These are phyloP conservation scores for Aricia agestis DNA, from an alignment of 1,140 invertebrate genomes.

Conservation along the genomic window DNA sequence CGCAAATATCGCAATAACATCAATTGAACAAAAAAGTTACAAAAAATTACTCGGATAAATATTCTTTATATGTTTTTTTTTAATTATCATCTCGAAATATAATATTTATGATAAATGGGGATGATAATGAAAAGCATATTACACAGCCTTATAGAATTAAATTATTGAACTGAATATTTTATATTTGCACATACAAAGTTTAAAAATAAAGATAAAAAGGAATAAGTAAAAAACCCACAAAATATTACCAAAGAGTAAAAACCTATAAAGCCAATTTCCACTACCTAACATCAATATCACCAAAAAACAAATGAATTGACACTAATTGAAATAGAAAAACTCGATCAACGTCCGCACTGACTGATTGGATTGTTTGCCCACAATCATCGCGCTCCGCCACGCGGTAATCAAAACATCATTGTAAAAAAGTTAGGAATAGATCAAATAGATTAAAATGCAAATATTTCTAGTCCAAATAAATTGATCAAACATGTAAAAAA, in stretches of 20 bases:
- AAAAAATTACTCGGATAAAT: too few species aligned
- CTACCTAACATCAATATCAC: neutral
- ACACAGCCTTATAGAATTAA: too few species aligned
- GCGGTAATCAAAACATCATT: neutral
- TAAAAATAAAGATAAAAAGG: too few species aligned
- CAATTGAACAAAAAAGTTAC: too few species aligned
- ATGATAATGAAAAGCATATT: too few species aligned
- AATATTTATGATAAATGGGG: too few species aligned
- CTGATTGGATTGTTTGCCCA: constrained; percentile 36
- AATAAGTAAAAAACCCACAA: too few species aligned
- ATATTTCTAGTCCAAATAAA: neutral
- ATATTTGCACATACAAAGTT: too few species aligned
- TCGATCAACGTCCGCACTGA: constrained; percentile 47
- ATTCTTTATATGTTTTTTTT: too few species aligned
- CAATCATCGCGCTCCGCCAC: constrained; percentile 25
- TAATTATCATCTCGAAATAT: too few species aligned
- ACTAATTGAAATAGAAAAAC: constrained; percentile 27
- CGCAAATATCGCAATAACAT: too few species aligned
- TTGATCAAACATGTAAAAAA: neutral
- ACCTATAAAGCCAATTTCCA: neutral
- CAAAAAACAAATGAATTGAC: constrained; percentile 21
- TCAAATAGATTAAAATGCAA: neutral
- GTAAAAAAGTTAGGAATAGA: constrained; percentile 4
- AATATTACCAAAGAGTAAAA: neutral
- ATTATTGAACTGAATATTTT: too few species aligned